Evolutionary conservation across 1,140 invertebrate genomes (phyloP).

Genomic region (Bombus ignitus): DNA sequence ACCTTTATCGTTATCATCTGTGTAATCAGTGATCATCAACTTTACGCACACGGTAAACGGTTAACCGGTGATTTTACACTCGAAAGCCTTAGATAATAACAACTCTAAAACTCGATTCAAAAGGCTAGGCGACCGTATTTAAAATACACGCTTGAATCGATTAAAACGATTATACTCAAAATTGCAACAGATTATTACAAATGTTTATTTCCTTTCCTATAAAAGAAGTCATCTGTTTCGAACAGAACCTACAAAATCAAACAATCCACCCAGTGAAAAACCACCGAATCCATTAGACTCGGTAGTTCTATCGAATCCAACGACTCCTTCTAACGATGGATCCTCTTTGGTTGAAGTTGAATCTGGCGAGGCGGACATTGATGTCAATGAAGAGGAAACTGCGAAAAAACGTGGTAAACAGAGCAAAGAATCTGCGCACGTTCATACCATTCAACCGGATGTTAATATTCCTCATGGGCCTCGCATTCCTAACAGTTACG

Average conservation of each 20-base stretch:
- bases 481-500: rapidly evolving
- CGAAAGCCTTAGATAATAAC: conserved; percentile 3
- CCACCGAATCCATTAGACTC: background rate
- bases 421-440: background rate
- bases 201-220: background rate
- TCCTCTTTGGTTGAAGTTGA: too few species aligned
- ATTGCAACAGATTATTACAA: background rate
- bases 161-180: background rate
- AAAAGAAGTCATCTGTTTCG: background rate
- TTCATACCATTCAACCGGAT: conserved; percentile 26
- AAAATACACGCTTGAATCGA: background rate
- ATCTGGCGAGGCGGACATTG: background rate
- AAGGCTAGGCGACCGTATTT: background rate
- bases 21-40: conserved; percentile 1
- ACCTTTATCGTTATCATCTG: background rate
- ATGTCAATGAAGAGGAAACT: rapidly evolving
- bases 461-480: background rate
- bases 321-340: background rate
- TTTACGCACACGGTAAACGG: background rate
- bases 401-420: background rate
- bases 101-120: background rate
- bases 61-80: conserved; percentile 7
- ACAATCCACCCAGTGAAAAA: background rate
- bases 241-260: background rate
- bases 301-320: background rate